phyloP scores from a whole-genome alignment of 2,797 vertebrate genomes.

The Podarcis siculus region DNA sequence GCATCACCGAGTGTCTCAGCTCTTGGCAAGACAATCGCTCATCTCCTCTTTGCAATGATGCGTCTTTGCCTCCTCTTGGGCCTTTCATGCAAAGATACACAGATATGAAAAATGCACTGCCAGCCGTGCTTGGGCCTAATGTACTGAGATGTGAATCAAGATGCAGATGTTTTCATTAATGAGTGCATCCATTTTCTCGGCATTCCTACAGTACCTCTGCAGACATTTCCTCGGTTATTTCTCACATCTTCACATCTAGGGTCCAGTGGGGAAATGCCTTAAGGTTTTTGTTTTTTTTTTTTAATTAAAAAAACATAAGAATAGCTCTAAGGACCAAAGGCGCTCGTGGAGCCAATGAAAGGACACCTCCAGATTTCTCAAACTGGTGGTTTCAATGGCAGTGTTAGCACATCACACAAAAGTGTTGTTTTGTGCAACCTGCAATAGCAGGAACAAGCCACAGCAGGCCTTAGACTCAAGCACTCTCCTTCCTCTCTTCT shows the following conservation, averaged over 20 bases:
- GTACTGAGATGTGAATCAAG: background rate
- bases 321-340: background rate
- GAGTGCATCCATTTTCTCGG: background rate
- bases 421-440: background rate
- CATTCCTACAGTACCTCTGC: background rate
- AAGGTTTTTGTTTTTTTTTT: too few relatives aligned
- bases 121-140: background rate
- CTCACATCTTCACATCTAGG: background rate
- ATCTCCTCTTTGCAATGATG: background rate
- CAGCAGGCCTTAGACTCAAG: background rate
- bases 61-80: background rate
- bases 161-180: slow-evolving; percentile 13
- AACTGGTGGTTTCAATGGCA: background rate
- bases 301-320: background rate
- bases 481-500: background rate
- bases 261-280: background rate
- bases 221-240: background rate
- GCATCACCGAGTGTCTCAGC: background rate
- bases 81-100: background rate
- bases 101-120: slow-evolving; percentile 4
- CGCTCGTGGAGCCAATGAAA: background rate
- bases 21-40: background rate
- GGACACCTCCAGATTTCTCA: background rate
- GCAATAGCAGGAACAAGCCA: background rate
- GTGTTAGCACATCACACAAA: background rate